phyloP scores from a whole-genome alignment of 2,888 invertebrate species.

The Drosophila lacicola region DNA sequence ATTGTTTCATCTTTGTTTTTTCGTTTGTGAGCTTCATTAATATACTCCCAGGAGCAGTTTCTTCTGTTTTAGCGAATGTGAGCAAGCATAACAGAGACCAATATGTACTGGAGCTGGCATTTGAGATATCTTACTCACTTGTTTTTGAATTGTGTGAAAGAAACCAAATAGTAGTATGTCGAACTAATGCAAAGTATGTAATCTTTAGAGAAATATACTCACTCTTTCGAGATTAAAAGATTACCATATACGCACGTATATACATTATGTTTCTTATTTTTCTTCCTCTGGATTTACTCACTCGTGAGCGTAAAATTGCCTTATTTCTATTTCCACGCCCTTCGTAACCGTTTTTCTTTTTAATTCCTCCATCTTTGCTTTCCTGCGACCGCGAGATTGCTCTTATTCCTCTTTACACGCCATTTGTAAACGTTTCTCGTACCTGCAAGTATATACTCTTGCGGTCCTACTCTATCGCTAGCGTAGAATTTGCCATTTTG shows the following conservation, averaged over 20 bases:
- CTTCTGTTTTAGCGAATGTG: neutral
- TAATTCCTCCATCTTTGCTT: too few relatives aligned
- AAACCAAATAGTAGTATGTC: neutral
- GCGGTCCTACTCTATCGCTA: too few relatives aligned
- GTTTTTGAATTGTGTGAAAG: neutral
- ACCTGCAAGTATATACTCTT: too few relatives aligned
- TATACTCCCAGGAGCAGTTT: constrained; percentile 42
- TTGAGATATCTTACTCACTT: neutral
- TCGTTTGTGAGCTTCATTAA: constrained; percentile 41
- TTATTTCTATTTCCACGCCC: neutral
- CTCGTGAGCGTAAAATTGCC: neutral
- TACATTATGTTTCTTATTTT: too few relatives aligned
- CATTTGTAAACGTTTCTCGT: too few relatives aligned
- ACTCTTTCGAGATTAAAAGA: too few relatives aligned
- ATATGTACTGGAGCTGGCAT: constrained; percentile 4
- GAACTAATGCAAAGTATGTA: too few relatives aligned
- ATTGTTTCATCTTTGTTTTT: constrained; percentile 23
- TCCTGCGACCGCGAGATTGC: too few relatives aligned
- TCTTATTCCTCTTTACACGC: too few relatives aligned
- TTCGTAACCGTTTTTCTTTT: neutral
- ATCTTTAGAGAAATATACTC: too few relatives aligned
- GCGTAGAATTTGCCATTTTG: too few relatives aligned
- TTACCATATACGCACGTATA: too few relatives aligned
- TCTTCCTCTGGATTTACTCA: neutral
- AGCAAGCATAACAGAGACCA: constrained; percentile 9